Base-by-base conservation (phyloP, 2,888 invertebrate species). In the Torymus aiolomorphi region DNA sequence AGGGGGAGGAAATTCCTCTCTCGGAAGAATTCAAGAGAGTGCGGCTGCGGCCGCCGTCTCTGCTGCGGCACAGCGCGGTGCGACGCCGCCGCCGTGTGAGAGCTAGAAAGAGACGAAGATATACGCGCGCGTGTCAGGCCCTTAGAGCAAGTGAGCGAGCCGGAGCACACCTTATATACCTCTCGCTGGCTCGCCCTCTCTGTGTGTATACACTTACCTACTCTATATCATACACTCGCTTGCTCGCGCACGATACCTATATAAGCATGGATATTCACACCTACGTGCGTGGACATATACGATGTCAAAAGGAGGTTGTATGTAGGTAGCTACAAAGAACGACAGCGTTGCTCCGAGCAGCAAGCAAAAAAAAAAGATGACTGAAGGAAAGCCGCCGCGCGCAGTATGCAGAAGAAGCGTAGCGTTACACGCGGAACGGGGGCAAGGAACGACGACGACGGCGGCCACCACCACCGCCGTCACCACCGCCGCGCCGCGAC, bases 1-100 rank as follows among this genome's bases (percentile, higher is more conserved):
- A 72, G 62, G 42, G 80, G 76, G 76, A 76, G 76, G 61, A 72
- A 76, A 80, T 80, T 80, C 76, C 72, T 61, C 65, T 75, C 66
- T 61, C 67, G 71, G 57, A 71, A 67, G 42, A 67, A 57, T 72
- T 54, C 59, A 49, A 73, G 57, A 24, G 18, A 67, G 73, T 49
- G 24, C 71, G 71, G 31, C 56, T 56, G 57, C 65, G 51, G 31
- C 71, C 0, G 59, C 31, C 24, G 20, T 16, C 14, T 31, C 54
- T 59, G 56, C 24, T 24, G 49, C 62, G 67, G 63, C 57, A 59
- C 13, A 5, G 31, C n/a, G 63, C 74, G 20, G 18, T 66, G 63
- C 14, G 75, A 49, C 8, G 42, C 42, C 42, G 8, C 42, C 42
- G 8, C 42, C 42, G 8, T 42, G 8, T 8, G 42, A 42, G 42